Evolutionary conservation across 2,888 invertebrate species (phyloP), one percentile per base, ranked within the genome.

Genomic region (Leptopterna dolabrata): DNA sequence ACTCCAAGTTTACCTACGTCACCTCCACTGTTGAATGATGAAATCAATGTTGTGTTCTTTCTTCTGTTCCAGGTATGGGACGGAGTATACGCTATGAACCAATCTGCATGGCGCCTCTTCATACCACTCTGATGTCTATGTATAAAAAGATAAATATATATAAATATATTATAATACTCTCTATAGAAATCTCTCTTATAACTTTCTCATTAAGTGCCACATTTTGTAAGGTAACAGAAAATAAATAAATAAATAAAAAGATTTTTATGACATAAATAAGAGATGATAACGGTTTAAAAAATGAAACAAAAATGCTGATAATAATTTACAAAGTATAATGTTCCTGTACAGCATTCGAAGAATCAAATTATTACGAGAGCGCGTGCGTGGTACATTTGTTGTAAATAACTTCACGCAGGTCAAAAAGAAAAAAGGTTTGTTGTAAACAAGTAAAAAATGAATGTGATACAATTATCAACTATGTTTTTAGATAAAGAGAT

Each of bases 311-410:
- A 85, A 87, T 43, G 88, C 89, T 76, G 71, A 87, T 86, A 88
- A 85, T 87, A 88, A 88, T 86, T 80, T 87, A 88, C 85, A 87
- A 89, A 88, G 36, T 87, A 88, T 88, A 92, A 92, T 92, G 92
- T 93, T 93, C 92, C 93, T 93, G 92, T 92, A 92, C 92, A 92
- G 92, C 92, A 92, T 92, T 92, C 92, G 92, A 91, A 91, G 91
- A 91, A 90, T 89, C 89, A 88, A 89, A 88, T 88, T 89, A 87
- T 71, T 80, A 88, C 83, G 87, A 86, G 87, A 85, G 87, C 83
- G 84, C 88, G 88, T 88, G 86, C 45, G 89, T 89, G 89, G 89
- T 89, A 89, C 84, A 89, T 89, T 88, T 86, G 88, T 89, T 89
- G 89, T 89, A 89, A 88, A 89, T 89, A 85, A 87, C 88, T 87